These are phyloP conservation scores for Polietes domitor DNA, from an alignment of 2,888 invertebrate species.

Conservation along the genomic window DNA sequence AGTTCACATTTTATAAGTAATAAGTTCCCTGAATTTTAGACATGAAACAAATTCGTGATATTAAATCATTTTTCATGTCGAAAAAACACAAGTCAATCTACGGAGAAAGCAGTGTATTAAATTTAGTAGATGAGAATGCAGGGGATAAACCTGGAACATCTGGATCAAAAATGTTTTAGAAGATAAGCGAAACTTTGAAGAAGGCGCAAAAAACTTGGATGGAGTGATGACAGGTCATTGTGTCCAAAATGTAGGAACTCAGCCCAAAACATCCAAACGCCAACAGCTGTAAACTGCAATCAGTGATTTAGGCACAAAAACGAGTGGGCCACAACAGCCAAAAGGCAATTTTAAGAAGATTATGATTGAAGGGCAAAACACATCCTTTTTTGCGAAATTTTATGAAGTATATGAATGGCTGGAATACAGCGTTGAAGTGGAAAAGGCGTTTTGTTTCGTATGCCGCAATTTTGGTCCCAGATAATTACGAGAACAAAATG, in stretches of 20 bases:
- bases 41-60: neutral
- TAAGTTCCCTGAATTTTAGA: neutral
- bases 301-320: neutral
- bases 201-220: neutral
- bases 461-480: no score
- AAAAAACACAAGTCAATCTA: neutral
- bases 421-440: no score
- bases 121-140: neutral
- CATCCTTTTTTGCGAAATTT: neutral
- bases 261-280: neutral
- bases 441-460: no score
- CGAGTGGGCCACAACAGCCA: neutral
- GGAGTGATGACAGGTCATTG: neutral
- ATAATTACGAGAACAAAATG: neutral
- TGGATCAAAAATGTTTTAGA: neutral
- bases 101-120: neutral
- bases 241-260: neutral
- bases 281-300: neutral
- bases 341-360: neutral
- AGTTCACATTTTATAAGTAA: no score
- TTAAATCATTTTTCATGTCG: neutral
- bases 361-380: neutral
- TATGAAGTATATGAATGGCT: slow-evolving; percentile 7
- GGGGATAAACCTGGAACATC: neutral
- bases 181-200: neutral